Base-by-base conservation (phyloP, 2,113 vertebrate genomes). In the Trematocara unimaculatum region DNA sequence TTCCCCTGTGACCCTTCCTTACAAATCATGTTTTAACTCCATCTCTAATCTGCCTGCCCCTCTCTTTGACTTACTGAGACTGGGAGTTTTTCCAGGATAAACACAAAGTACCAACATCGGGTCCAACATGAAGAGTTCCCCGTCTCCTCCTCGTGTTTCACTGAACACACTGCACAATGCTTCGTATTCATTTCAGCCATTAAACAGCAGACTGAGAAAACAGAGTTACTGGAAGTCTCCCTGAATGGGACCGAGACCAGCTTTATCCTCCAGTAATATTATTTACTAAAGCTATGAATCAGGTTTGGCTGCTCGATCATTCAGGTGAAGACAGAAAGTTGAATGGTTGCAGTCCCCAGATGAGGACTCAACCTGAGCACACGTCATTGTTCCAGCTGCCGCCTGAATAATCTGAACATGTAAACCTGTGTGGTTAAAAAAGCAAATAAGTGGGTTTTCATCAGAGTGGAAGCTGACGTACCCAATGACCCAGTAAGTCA, bases 401-500 rank as follows among this genome's bases (percentile, higher is more conserved):
- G 3, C 13, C 13, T 35, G 42, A 64, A 11, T 12, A 77, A 54
- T 67, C 12, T n/a, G 23, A 85, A 55, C 33, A 42, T 23, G 40
- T 80, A 20, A 81, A 56, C 31, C 15, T 20, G 2, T 14, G 45
- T 1, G 10, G 26, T 31, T 77, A 33, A 51, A 77, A 77, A 33
- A 49, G 60, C 17, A 77, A 51, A 51, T 12, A 77, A 12, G 7
- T 72, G 47, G 18, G 18, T 51, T 62, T 26, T 54, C 20, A 54
- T 33, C 17, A 58, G 35, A 56, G 42, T n/a, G 6, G 33, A 23
- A 9, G 49, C 29, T 20, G 49, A 84, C 53, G 56, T 96, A 99
- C 99, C 99, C 99, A n/a, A 99, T 97, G 33, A 99, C 98, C 98
- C 99, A 99, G 95, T 99, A 99, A n/a, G 93, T 97, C 97, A 99